Evolutionary conservation across 2,888 invertebrate species (phyloP), one percentile per base, ranked within the genome.

Genomic region (Tetheella fluctuosa): DNA sequence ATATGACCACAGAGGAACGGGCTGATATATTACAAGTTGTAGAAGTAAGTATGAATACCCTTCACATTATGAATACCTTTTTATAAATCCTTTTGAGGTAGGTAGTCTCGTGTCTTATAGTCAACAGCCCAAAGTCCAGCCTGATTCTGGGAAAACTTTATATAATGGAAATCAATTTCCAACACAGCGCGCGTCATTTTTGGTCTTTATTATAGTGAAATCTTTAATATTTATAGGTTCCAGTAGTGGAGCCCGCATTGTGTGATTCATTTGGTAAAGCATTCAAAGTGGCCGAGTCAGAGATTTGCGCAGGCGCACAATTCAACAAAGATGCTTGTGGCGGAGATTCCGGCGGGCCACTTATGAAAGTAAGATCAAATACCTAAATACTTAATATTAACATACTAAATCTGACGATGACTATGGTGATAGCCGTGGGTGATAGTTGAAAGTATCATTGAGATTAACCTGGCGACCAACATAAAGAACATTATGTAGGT

Each of bases 331-430:
- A 95, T 70, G 94, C 95, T 0, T 95, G 95, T 64, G 91, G 88
- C 0, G 95, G 95, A 0, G 95, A 95, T 72, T 94, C 94, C 0
- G 95, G 95, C 6, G 95, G 95, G 6, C 95, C 95, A 25, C 81
- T 92, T 1, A 90, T 91, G 88, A 91, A 90, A 88, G 93, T 88
- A 76, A 62, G 28, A 17, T 39, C n/a, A 4, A n/a, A 39, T 39
- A n/a, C 39, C 13, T 34, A 34, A 30, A 13, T 34, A 13, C 13
- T 25, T n/a, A n/a, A n/a, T n/a, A n/a, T n/a, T n/a, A 30, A 8
- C 30, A 30, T 30, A 30, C 2, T 6, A 28, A 30, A 10, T 30
- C 8, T 30, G 30, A 30, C 30, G 10, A 8, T 30, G 8, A 30
- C 7, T 30, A 8, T 30, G 30, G 10, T 10, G 10, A 28, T 28